Evolutionary conservation across 2,797 vertebrate genomes (phyloP).

Genomic region (Sphenopsis melanotis): DNA sequence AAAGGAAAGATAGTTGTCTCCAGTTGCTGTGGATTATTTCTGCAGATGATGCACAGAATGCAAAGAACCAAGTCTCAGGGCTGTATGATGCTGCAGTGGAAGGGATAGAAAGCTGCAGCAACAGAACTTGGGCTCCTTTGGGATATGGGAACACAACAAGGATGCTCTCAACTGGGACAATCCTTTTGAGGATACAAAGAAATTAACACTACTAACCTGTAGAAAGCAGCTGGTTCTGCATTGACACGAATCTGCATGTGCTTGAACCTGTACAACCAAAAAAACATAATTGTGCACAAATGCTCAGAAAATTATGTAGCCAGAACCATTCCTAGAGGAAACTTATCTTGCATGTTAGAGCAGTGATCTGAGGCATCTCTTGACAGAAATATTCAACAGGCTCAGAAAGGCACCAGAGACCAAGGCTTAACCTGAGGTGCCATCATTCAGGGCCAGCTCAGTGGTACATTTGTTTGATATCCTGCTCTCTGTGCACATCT

Average conservation of each 20-base stretch:
- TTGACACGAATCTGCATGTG: slow-evolving; percentile 97
- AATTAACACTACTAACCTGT: slow-evolving; percentile 78
- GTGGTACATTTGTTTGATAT: neutral
- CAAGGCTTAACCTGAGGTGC: neutral
- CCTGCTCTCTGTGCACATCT: neutral
- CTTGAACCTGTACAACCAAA: slow-evolving; percentile 85
- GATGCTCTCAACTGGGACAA: neutral
- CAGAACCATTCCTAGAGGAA: neutral
- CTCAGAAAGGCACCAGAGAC: neutral
- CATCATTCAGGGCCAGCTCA: neutral
- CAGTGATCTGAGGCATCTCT: neutral
- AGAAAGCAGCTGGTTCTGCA: slow-evolving; percentile 93
- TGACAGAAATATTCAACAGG: neutral
- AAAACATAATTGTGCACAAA: neutral
- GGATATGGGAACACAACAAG: neutral
- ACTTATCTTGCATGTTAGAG: neutral
- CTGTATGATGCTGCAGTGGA: neutral
- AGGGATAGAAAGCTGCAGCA: neutral
- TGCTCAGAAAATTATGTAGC: neutral
- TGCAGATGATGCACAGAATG: neutral
- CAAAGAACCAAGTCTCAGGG: neutral
- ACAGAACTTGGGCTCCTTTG: neutral
- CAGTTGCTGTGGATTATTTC: neutral
- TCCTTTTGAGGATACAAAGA: neutral
- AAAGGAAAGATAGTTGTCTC: neutral